Conservation (phyloP, 2,113 vertebrate species). For the Nanorana parkeri region DNA sequence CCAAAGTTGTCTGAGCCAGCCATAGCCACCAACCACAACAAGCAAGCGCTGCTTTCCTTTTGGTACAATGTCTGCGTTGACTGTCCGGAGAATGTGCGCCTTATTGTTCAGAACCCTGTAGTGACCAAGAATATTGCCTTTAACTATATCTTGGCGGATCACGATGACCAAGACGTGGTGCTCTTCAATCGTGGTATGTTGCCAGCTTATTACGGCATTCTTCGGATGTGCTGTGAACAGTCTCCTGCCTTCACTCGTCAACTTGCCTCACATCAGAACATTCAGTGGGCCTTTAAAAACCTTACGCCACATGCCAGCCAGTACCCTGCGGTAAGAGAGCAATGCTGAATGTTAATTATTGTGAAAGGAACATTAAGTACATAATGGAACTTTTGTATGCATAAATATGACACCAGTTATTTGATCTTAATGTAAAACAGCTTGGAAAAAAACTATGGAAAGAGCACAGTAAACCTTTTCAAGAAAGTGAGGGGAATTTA, state of each 20-base stretch:
- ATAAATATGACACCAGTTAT: no score
- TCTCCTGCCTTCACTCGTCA: slow-evolving; percentile 94
- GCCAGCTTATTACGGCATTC: slow-evolving; percentile 97
- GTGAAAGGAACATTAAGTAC: neutral
- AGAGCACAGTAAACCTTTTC: no score
- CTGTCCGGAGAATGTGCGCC: slow-evolving; percentile 95
- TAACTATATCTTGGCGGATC: slow-evolving; percentile 99
- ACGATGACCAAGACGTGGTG: slow-evolving; percentile 99
- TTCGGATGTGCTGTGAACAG: slow-evolving; percentile 97
- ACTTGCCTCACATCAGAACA: slow-evolving; percentile 97
- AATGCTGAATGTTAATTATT: neutral
- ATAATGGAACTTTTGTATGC: no score
- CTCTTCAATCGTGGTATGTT: slow-evolving; percentile 99
- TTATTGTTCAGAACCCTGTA: slow-evolving; percentile 97
- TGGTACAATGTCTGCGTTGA: slow-evolving; percentile 98
- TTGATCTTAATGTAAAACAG: no score
- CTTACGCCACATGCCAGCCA: slow-evolving; percentile 98
- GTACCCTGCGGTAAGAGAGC: slow-evolving; percentile 88
- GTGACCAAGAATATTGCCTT: slow-evolving; percentile 99
- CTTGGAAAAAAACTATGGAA: no score
- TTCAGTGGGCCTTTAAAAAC: slow-evolving; percentile 99
- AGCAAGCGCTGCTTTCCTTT: slow-evolving; percentile 97
- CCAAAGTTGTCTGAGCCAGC: slow-evolving; percentile 97
- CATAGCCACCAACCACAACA: slow-evolving; percentile 99
- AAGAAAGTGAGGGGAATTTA: no score